phyloP scores from a whole-genome alignment of 2,888 invertebrate species.

The Drosophila mettleri region DNA sequence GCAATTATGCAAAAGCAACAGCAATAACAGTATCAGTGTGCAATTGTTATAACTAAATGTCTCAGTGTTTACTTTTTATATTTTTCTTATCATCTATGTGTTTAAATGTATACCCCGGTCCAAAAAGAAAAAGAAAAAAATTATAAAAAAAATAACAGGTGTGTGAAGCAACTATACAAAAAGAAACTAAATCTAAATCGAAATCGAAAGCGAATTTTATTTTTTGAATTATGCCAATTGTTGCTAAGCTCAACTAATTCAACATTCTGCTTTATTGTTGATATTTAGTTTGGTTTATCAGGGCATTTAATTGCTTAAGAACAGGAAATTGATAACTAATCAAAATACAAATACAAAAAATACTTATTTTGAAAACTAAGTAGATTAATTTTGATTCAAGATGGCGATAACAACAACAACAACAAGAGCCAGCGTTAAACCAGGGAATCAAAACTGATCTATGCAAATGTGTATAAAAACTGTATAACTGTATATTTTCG shows the following conservation, averaged over 20 bases:
- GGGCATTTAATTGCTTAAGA: conserved; percentile 13
- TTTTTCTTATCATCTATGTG: conserved; percentile 45
- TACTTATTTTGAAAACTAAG: conserved; percentile 54
- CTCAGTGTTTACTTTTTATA: conserved; percentile 40
- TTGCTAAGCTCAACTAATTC: conserved; percentile 34
- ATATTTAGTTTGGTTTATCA: conserved; percentile 20
- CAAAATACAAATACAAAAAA: conserved; percentile 35
- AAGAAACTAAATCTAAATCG: conserved; percentile 3
- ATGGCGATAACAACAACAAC: conserved; percentile 30
- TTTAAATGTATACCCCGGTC: conserved; percentile 40
- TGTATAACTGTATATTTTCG: conserved; percentile 76
- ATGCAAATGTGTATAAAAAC: conserved; percentile 39
- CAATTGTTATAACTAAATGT: conserved; percentile 55
- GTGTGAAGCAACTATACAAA: conserved; percentile 47
- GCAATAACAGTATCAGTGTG: conserved; percentile 56
- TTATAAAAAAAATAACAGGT: conserved; percentile 19
- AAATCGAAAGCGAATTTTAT: conserved; percentile 23
- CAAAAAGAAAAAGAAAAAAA: not conserved
- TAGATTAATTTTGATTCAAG: conserved; percentile 66
- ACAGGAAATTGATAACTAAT: conserved; percentile 57
- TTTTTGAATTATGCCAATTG: conserved; percentile 31
- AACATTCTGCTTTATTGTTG: conserved; percentile 43
- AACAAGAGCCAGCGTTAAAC: conserved; percentile 24
- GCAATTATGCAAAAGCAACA: conserved; percentile 50
- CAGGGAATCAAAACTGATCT: conserved; percentile 45